Conservation (phyloP, 2,797 vertebrate genomes). For the Coregonus ussuriensis region DNA sequence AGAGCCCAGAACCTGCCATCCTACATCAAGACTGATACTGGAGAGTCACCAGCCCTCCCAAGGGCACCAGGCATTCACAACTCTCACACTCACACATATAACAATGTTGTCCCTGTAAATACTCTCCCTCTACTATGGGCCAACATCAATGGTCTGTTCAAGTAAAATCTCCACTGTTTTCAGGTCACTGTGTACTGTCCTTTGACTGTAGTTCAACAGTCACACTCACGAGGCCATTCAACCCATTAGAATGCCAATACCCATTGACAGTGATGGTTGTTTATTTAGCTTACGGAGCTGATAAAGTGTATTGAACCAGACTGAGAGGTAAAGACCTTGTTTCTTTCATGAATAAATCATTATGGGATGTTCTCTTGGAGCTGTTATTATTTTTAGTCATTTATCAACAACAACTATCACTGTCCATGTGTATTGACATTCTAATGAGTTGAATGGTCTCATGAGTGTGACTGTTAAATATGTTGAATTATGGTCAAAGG, state of each 20-base stretch:
- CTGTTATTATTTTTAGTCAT: not conserved
- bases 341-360: not conserved
- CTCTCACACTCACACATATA: not conserved
- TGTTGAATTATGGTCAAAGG: too few relatives aligned
- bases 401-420: not conserved
- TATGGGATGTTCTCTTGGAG: not conserved
- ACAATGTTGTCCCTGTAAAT: not conserved
- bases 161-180: not conserved
- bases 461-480: not conserved
- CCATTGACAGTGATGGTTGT: not conserved
- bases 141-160: not conserved
- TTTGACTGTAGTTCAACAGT: not conserved
- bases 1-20: slow-evolving; percentile 15
- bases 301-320: not conserved
- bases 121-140: not conserved
- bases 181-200: not conserved
- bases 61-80: not conserved
- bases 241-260: slow-evolving; percentile 1
- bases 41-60: not conserved
- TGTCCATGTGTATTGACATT: not conserved
- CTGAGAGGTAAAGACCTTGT: not conserved
- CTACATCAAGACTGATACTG: slow-evolving; percentile 8
- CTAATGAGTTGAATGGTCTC: not conserved
- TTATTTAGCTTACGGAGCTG: not conserved
- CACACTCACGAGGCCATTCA: not conserved